Evolutionary conservation across 2,113 vertebrate species (phyloP).

Genomic region (Rhombomys opimus): DNA sequence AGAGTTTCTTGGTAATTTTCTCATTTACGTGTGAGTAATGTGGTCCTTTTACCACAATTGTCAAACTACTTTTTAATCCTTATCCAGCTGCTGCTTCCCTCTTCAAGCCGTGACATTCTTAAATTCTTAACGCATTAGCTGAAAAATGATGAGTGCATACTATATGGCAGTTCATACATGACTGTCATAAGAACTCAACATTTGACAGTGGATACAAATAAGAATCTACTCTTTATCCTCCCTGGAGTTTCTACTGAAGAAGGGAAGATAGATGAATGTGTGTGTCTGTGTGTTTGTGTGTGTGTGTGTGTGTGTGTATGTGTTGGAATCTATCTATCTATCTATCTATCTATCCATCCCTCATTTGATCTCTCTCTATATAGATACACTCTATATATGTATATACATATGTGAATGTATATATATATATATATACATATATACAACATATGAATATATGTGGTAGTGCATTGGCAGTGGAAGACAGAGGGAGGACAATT

Average conservation of each 20-base stretch:
- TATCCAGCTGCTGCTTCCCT: neutral
- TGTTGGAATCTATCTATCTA: too few relatives aligned
- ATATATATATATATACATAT: too few relatives aligned
- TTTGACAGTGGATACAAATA: neutral
- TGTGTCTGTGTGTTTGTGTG: too few relatives aligned
- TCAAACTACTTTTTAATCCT: too few relatives aligned
- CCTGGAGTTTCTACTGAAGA: neutral
- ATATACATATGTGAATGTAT: too few relatives aligned
- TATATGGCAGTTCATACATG: neutral
- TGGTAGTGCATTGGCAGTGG: neutral
- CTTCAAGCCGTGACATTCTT: neutral
- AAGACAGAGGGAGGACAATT: neutral
- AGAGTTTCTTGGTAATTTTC: neutral
- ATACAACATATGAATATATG: too few relatives aligned
- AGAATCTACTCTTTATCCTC: neutral
- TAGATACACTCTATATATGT: too few relatives aligned
- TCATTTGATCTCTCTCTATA: too few relatives aligned
- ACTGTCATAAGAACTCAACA: neutral
- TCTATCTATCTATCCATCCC: too few relatives aligned
- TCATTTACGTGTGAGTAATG: neutral
- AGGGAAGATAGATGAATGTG: neutral
- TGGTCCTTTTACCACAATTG: neutral
- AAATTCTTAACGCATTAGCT: neutral
- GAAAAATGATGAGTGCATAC: neutral
- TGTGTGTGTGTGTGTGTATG: too few relatives aligned